phyloP scores from a whole-genome alignment of 2,797 vertebrate species.

The Sebastes steindachneri region DNA sequence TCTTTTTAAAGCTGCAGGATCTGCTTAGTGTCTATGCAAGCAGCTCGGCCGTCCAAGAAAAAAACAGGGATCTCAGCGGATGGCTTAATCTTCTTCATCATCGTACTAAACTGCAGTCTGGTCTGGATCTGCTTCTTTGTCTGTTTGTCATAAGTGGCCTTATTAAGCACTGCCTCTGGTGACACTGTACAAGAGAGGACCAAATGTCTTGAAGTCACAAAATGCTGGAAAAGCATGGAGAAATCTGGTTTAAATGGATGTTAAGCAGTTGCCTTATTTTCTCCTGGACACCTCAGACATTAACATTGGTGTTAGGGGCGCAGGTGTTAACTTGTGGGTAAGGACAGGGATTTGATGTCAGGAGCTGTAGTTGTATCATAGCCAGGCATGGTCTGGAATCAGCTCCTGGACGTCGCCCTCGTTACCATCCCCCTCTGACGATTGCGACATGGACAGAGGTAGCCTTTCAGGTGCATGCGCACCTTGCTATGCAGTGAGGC shows the following conservation, averaged over 20 bases:
- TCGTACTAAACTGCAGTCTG: not conserved
- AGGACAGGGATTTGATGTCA: constrained; percentile 16
- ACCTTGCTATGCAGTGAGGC: constrained; percentile 86
- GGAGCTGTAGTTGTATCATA: constrained; percentile 15
- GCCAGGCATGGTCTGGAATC: constrained; percentile 19
- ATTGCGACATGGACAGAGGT: constrained; percentile 70
- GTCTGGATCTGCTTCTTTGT: not conserved
- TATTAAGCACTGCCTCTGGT: constrained; percentile 1
- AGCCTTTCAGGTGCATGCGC: constrained; percentile 77
- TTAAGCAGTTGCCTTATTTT: not conserved
- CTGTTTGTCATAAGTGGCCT: not conserved
- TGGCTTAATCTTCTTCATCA: not conserved
- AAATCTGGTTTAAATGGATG: not conserved
- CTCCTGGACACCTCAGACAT: constrained; percentile 24
- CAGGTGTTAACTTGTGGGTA: not conserved
- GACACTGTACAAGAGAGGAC: constrained; percentile 14
- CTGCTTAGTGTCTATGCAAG: constrained; percentile 17
- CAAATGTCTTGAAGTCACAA: not conserved
- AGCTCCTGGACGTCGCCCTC: constrained; percentile 39
- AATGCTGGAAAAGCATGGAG: constrained; percentile 3
- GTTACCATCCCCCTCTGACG: constrained; percentile 15
- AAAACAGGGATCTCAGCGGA: constrained; percentile 17
- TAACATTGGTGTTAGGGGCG: constrained; percentile 4
- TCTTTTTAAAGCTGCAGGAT: constrained; percentile 22
- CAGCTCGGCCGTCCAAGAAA: constrained; percentile 5